These are phyloP conservation scores for Argyrosomus regius DNA, from an alignment of 2,797 vertebrate genomes.

Conservation along the genomic window DNA sequence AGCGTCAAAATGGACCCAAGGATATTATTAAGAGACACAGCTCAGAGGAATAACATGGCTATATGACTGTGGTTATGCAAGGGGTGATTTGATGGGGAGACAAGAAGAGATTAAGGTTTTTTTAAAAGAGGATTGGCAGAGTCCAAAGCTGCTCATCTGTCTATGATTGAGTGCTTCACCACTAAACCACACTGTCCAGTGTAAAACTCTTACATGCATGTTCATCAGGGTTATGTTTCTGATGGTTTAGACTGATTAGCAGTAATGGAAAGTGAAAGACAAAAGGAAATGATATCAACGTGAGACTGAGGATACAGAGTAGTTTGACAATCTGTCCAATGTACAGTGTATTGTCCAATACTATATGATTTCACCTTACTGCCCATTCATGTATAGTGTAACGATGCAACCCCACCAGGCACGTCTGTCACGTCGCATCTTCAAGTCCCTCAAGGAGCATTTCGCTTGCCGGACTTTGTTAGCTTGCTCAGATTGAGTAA, in stretches of 20 bases:
- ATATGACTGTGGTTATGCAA: constrained; percentile 56
- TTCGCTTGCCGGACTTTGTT: too few species aligned
- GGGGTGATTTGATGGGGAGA: constrained; percentile 23
- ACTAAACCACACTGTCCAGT: constrained; percentile 10
- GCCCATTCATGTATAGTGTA: not conserved
- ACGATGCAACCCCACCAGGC: too few species aligned
- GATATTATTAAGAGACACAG: constrained; percentile 44
- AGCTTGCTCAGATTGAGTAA: too few species aligned
- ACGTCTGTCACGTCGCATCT: too few species aligned
- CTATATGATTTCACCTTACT: not conserved
- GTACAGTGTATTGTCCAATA: not conserved
- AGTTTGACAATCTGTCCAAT: not conserved
- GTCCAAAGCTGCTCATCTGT: not conserved
- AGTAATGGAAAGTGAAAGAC: constrained; percentile 6
- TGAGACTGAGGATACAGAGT: not conserved
- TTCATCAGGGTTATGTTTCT: constrained; percentile 14
- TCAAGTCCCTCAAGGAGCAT: too few species aligned
- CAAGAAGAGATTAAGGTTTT: constrained; percentile 16
- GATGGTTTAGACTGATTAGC: constrained; percentile 11
- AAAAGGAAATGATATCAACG: not conserved
- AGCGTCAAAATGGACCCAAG: constrained; percentile 43
- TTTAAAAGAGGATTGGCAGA: constrained; percentile 11
- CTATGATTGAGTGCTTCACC: constrained; percentile 8
- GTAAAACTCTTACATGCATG: constrained; percentile 10
- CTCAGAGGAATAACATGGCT: constrained; percentile 33